phyloP scores from a whole-genome alignment of 2,113 vertebrate genomes.

The Anhinga rufa region DNA sequence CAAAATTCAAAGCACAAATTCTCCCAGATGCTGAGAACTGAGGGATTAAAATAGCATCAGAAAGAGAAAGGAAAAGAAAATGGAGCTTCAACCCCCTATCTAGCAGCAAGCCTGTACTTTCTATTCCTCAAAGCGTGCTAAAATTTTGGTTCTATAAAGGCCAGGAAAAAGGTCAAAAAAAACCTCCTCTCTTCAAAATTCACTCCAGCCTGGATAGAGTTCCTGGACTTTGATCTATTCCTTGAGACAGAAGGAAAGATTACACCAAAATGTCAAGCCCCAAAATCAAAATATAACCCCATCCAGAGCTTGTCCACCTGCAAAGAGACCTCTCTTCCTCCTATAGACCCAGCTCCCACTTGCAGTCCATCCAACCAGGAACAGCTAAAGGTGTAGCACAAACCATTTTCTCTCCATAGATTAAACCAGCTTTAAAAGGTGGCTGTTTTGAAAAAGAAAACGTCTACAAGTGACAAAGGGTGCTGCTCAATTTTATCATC shows the following conservation, averaged over 20 bases:
- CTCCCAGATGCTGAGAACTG: neutral
- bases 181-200: neutral
- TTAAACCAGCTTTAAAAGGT: neutral
- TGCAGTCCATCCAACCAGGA: neutral
- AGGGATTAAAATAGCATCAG: neutral
- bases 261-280: neutral
- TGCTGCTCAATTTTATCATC: neutral
- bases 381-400: neutral
- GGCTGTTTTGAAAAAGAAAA: neutral
- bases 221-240: neutral
- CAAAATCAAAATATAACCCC: neutral
- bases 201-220: neutral
- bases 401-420: neutral
- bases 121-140: neutral
- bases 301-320: neutral
- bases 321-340: neutral
- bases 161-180: neutral
- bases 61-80: slow-evolving; percentile 20
- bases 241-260: neutral
- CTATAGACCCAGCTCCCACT: neutral
- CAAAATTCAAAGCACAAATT: neutral
- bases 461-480: neutral
- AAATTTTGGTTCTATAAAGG: neutral
- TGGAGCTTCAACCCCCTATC: neutral
- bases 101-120: neutral